These are phyloP conservation scores for Poeciliopsis infans DNA, from an alignment of 2,797 vertebrate genomes.

Conservation along the genomic window DNA sequence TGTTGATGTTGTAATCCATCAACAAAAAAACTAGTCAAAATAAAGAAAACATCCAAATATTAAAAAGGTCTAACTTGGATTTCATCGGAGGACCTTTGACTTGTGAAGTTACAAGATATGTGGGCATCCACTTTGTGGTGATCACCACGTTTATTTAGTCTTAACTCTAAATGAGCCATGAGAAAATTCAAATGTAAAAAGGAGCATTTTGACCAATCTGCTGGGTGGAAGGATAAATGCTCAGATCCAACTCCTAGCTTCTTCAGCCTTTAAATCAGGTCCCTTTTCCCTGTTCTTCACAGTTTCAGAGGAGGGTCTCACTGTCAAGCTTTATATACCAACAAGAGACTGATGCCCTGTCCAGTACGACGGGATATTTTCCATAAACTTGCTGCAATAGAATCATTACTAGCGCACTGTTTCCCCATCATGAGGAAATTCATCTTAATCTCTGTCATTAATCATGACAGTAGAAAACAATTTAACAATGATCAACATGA, in stretches of 20 bases:
- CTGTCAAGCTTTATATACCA: background rate
- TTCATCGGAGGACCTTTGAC: background rate
- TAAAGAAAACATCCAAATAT: background rate
- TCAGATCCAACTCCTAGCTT: background rate
- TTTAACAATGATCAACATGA: background rate
- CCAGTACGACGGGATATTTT: too few relatives aligned
- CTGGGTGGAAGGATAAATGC: background rate
- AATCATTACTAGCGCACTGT: background rate
- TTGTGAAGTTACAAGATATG: background rate
- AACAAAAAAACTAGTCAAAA: background rate
- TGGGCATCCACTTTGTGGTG: background rate
- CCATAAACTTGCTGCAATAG: background rate
- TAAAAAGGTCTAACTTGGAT: background rate
- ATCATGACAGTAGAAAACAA: background rate
- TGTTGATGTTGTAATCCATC: background rate
- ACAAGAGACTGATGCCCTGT: too few relatives aligned
- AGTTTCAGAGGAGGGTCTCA: background rate
- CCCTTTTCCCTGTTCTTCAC: background rate
- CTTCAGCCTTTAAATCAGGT: background rate
- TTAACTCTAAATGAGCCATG: background rate
- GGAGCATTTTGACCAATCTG: background rate
- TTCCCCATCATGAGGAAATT: background rate
- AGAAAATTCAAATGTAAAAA: background rate
- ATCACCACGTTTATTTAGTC: background rate
- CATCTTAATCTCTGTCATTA: background rate